Evolutionary conservation across 2,797 vertebrate species (phyloP).

Genomic region (Nyctibius grandis): DNA sequence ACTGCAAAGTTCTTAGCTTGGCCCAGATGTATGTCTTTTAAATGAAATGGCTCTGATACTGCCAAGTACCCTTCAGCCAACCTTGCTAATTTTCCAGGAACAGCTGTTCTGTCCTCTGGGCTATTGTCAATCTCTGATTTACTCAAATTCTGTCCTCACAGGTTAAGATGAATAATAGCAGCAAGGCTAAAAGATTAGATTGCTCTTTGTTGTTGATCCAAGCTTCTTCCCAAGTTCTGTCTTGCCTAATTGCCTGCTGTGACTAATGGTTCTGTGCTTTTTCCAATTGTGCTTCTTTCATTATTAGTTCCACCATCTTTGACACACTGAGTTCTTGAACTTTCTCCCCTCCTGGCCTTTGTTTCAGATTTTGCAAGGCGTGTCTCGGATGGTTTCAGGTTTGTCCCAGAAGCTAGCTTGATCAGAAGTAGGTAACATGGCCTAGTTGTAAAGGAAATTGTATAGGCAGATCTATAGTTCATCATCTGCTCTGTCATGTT

Average conservation of each 20-base stretch:
- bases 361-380: not conserved
- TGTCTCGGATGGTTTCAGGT: not conserved
- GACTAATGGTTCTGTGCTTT: not conserved
- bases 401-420: not conserved
- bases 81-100: not conserved
- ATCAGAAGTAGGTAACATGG: not conserved
- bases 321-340: not conserved
- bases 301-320: not conserved
- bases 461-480: not conserved
- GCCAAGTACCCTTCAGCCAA: not conserved
- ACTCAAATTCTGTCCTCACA: not conserved
- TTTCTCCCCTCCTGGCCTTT: not conserved
- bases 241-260: not conserved
- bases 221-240: slow-evolving; percentile 1
- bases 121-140: slow-evolving; percentile 1
- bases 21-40: not conserved
- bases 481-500: fast-evolving
- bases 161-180: not conserved
- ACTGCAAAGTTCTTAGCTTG: not conserved
- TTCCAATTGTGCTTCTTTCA: not conserved
- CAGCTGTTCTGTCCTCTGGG: slow-evolving; percentile 24
- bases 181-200: not conserved
- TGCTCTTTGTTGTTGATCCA: slow-evolving; percentile 19
- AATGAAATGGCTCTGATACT: not conserved
- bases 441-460: fast-evolving